Evolutionary conservation across 2,888 invertebrate species (phyloP).

Genomic region (Harpalus rubripes): DNA sequence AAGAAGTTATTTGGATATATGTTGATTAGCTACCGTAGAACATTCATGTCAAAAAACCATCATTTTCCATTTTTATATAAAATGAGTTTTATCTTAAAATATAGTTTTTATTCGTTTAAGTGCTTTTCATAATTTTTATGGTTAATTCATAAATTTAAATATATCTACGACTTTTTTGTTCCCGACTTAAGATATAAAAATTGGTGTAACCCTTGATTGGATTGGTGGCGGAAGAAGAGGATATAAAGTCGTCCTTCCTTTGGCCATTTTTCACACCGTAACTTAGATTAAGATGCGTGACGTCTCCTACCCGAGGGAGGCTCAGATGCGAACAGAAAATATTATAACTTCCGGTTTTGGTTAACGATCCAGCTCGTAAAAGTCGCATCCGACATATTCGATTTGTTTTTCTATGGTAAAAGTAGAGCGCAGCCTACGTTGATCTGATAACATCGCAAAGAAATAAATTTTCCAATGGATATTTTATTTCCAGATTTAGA

Average conservation of each 20-base stretch:
- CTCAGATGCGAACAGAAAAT: slow-evolving; percentile 65
- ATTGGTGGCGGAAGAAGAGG: background rate
- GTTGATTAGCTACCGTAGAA: no score
- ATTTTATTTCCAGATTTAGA: slow-evolving; percentile 49
- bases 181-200: background rate
- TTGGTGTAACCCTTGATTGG: background rate
- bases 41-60: no score
- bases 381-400: slow-evolving; percentile 57
- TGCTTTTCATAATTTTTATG: no score
- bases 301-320: slow-evolving; percentile 23
- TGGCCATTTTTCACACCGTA: slow-evolving; percentile 69
- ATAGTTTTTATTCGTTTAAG: no score
- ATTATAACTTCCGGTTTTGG: slow-evolving; percentile 65
- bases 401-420: slow-evolving; percentile 48
- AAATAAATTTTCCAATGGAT: slow-evolving; percentile 41
- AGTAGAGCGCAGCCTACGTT: background rate
- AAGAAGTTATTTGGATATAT: no score
- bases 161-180: no score
- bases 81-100: no score
- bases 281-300: slow-evolving; percentile 67
- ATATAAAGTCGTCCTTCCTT: slow-evolving; percentile 56
- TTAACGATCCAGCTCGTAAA: slow-evolving; percentile 64
- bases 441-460: slow-evolving; percentile 21
- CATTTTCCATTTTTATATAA: no score
- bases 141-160: no score